Evolutionary conservation across 92 coral and sea anemone species (phyloP).

Genomic region (Diadumene lineata): DNA sequence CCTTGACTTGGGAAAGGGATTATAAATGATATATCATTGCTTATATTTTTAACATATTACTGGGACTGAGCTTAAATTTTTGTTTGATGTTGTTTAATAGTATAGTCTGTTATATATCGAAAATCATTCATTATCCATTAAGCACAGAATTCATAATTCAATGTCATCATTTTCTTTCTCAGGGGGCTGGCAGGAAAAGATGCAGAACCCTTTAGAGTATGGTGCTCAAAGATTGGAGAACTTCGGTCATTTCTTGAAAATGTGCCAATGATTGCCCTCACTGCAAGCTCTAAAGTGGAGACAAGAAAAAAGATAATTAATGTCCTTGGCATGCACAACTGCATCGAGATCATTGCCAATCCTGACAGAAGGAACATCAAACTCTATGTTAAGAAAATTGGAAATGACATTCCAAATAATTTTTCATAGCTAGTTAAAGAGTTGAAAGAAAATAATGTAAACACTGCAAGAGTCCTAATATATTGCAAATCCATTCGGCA

Average conservation of each 20-base stretch:
- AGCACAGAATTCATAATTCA: too few species aligned
- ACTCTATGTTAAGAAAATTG: slow-evolving; percentile 25
- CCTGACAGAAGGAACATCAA: slow-evolving; percentile 56
- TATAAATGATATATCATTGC: too few species aligned
- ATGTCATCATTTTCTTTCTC: slow-evolving; percentile 5
- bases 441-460: slow-evolving; percentile 24
- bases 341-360: slow-evolving; percentile 45
- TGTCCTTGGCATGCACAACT: slow-evolving; percentile 21
- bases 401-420: slow-evolving; percentile 25
- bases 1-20: too few species aligned
- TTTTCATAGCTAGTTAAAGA: slow-evolving; percentile 38
- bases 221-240: slow-evolving; percentile 56
- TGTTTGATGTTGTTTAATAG: too few species aligned
- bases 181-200: slow-evolving; percentile 17
- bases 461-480: slow-evolving; percentile 22
- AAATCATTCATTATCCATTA: too few species aligned
- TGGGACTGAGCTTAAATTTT: too few species aligned
- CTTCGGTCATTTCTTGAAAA: slow-evolving; percentile 43
- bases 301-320: slow-evolving; percentile 31
- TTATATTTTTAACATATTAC: too few species aligned
- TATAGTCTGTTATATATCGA: too few species aligned
- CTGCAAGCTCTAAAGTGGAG: slow-evolving; percentile 45
- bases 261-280: slow-evolving; percentile 42
- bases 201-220: slow-evolving; percentile 51
- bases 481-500: slow-evolving; percentile 31